Evolutionary conservation across 2,113 vertebrate species (phyloP).

Genomic region (Istiophorus platypterus): DNA sequence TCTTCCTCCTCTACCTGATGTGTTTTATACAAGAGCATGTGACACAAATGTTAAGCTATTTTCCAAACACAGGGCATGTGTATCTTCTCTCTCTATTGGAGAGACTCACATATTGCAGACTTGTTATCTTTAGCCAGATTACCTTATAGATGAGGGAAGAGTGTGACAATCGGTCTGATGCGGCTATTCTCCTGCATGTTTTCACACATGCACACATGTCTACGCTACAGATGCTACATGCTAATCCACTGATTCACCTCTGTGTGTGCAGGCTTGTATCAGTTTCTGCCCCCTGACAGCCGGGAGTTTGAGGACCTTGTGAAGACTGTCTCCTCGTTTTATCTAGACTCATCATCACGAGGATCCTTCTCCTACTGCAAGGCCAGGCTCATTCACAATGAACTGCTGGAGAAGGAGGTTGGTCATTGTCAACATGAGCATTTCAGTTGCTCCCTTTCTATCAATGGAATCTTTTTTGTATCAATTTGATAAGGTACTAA

Average conservation of each 20-base stretch:
- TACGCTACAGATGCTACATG: background rate
- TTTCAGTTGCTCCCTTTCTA: background rate
- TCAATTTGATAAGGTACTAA: background rate
- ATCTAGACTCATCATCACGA: slow-evolving; percentile 88
- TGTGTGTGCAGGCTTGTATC: slow-evolving; percentile 89
- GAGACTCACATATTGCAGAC: background rate
- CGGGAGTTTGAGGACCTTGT: slow-evolving; percentile 95
- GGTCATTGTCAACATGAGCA: background rate
- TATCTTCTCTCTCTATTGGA: background rate
- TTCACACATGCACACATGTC: background rate
- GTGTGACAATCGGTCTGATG: background rate
- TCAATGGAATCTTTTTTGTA: background rate
- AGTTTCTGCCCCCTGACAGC: slow-evolving; percentile 87
- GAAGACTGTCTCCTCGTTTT: slow-evolving; percentile 92
- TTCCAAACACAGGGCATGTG: background rate
- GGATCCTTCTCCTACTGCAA: slow-evolving; percentile 90
- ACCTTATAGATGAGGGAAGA: background rate
- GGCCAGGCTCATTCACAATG: slow-evolving; percentile 94
- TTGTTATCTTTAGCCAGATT: background rate
- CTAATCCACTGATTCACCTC: slow-evolving; percentile 5
- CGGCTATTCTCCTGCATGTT: background rate
- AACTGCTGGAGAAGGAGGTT: slow-evolving; percentile 97
- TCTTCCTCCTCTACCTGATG: background rate
- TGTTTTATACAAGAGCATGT: background rate
- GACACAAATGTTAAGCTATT: background rate